phyloP scores from a whole-genome alignment of 2,888 invertebrate genomes.

The Eucera pruinosa region DNA sequence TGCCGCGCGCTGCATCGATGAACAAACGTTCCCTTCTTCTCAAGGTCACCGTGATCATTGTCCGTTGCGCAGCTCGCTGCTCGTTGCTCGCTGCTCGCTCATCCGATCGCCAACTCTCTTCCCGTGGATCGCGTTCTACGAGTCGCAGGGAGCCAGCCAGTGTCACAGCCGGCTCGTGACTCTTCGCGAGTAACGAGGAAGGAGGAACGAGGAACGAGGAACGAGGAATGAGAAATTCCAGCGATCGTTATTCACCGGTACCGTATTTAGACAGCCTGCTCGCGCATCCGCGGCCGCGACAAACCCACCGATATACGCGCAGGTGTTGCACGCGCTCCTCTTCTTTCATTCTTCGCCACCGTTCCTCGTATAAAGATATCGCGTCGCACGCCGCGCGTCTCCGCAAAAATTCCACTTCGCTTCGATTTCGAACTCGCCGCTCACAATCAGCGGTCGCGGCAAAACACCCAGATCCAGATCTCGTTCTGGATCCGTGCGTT shows the following conservation, averaged over 20 bases:
- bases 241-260: constrained; percentile 25
- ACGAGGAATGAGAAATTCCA: constrained; percentile 46
- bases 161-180: constrained; percentile 15
- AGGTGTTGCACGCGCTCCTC: not conserved
- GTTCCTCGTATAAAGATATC: constrained; percentile 18
- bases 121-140: constrained; percentile 36
- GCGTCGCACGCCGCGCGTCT: too few species aligned
- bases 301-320: constrained; percentile 16
- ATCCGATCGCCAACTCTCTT: constrained; percentile 54
- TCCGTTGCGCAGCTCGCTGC: constrained; percentile 50
- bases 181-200: constrained; percentile 9
- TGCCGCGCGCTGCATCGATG: constrained; percentile 54
- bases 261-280: constrained; percentile 36
- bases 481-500: constrained; percentile 13
- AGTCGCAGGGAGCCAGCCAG: constrained; percentile 32
- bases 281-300: constrained; percentile 22
- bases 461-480: constrained; percentile 2
- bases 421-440: constrained; percentile 6
- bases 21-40: constrained; percentile 65
- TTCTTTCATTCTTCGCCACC: too few species aligned
- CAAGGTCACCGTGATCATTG: constrained; percentile 68
- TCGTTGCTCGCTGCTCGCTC: constrained; percentile 51
- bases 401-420: not conserved
- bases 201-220: constrained; percentile 46
- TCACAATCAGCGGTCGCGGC: not conserved